These are phyloP conservation scores for Xestia c-nigrum DNA, from an alignment of 2,888 invertebrate species.

Conservation along the genomic window DNA sequence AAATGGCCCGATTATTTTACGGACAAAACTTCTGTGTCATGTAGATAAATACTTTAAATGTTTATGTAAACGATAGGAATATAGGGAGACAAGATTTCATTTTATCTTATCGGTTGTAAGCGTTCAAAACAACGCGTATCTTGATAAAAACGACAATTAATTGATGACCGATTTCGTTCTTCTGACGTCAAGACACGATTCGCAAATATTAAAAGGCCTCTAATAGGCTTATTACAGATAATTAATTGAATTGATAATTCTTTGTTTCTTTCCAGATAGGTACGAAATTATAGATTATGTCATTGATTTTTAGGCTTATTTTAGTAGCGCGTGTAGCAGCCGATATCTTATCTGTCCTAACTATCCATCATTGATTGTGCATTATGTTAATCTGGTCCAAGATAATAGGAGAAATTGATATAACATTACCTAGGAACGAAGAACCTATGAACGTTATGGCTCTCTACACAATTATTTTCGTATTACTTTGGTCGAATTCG, in stretches of 20 bases:
- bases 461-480: constrained; percentile 8
- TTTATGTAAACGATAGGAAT: constrained; percentile 26
- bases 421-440: constrained; percentile 3
- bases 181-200: constrained; percentile 40
- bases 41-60: constrained; percentile 12
- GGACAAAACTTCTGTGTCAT: neutral
- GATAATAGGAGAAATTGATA: constrained; percentile 30
- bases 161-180: constrained; percentile 54
- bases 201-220: constrained; percentile 11
- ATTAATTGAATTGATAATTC: neutral
- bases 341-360: constrained; percentile 43
- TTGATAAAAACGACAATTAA: constrained; percentile 53
- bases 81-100: constrained; percentile 15
- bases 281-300: constrained; percentile 3
- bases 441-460: neutral
- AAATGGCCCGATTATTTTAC: neutral
- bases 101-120: constrained; percentile 54
- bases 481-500: neutral
- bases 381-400: constrained; percentile 38
- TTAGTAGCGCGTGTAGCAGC: constrained; percentile 29
- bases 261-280: neutral
- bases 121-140: constrained; percentile 44
- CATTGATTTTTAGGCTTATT: constrained; percentile 4
- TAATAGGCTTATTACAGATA: constrained; percentile 3
- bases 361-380: constrained; percentile 39